Evolutionary conservation across 2,797 vertebrate species (phyloP), one percentile per base, ranked within the genome.

Genomic region (Halcyon badia): DNA sequence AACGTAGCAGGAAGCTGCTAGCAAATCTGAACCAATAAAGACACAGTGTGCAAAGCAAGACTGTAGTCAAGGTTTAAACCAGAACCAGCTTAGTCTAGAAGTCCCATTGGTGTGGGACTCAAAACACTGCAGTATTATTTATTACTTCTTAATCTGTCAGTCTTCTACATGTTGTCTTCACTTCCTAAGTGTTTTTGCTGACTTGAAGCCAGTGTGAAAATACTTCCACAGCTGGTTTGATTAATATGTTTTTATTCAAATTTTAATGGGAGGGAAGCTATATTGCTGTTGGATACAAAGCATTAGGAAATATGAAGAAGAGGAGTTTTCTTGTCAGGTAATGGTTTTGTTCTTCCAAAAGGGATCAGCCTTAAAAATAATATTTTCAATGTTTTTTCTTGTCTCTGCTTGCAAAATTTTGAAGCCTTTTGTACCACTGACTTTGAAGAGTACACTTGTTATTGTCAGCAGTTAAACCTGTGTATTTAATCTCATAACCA

Each of bases 381-480:
- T 2, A 6, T 66, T 95, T 48, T 44, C 9, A 37, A 3, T 49
- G 14, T 48, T 14, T 89, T 73, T 46, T 7, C 3, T 71, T 80
- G 19, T 46, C 7, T 86, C 25, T 91, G 11, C 44, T 57, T 88
- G n/a, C 44, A 78, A 65, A 93, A n/a, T 3, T 2, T 4, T 51
- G 9, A 54, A 75, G 7, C 17, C 15, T 94, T 85, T 82, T 65
- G 18, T 79, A 80, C 41, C 58, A n/a, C 16, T 81, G 75, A 25
- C 83, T 92, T 95, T 87, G 65, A 62, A 61, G 44, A 68, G n/a
- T 62, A 89, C 18, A 9, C 82, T 91, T 87, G 35, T 88, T 66
- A 95, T 77, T 81, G 22, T 92, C 37, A 96, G 57, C 52, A 86
- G 62, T 54, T 73, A 65, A 72, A 48, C 62, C 64, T 90, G 28